phyloP scores from a whole-genome alignment of 2,797 vertebrate species.

The Pipistrellus kuhlii region DNA sequence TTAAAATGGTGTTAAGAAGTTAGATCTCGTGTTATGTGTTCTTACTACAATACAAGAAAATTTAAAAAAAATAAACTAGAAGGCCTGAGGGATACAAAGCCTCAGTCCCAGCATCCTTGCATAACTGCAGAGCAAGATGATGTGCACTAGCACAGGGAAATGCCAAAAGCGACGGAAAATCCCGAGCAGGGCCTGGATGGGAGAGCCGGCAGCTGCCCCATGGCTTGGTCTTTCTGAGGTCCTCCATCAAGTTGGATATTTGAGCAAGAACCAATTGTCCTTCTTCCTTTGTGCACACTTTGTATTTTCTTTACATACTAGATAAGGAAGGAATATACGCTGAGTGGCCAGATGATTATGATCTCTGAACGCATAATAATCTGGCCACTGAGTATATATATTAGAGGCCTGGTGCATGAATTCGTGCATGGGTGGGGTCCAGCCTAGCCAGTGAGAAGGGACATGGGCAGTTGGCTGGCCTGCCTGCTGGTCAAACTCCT shows the following conservation, averaged over 20 bases:
- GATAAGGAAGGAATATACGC: neutral
- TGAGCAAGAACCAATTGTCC: neutral
- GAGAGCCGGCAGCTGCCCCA: neutral
- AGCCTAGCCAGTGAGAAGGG: no score
- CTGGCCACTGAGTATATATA: no score
- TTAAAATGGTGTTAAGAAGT: neutral
- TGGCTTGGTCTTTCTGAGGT: neutral
- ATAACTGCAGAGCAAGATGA: neutral
- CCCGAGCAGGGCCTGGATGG: neutral
- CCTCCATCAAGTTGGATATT: neutral
- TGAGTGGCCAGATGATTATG: no score
- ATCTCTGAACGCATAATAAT: no score
- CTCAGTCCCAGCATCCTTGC: neutral
- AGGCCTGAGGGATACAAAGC: neutral
- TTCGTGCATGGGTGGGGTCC: no score
- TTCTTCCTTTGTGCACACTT: neutral
- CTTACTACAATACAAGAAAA: neutral
- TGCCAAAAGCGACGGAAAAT: no score
- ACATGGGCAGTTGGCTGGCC: no score
- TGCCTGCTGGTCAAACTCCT: no score
- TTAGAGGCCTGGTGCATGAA: no score
- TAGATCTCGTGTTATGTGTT: neutral
- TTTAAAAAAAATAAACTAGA: neutral
- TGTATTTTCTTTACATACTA: neutral
- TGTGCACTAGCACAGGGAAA: accelerated